These are phyloP conservation scores for Saxidomus purpurata DNA, from an alignment of 1,140 invertebrate genomes.

Conservation along the genomic window DNA sequence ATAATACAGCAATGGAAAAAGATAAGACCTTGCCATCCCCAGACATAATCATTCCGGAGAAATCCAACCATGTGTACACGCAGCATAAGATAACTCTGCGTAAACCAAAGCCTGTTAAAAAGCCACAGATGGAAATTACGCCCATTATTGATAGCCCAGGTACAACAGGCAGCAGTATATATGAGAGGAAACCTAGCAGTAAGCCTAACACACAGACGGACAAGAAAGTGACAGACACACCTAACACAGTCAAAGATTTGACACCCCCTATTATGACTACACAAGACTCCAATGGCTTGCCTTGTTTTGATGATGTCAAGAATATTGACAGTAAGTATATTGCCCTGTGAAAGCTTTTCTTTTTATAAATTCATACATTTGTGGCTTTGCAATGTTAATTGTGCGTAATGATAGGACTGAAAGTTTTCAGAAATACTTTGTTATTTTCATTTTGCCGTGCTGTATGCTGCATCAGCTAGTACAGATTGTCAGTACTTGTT, in stretches of 20 bases:
- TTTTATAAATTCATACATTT: too few species aligned
- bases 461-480: too few species aligned
- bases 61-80: constrained; percentile 68
- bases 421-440: too few species aligned
- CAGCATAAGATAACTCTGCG: constrained; percentile 58
- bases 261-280: constrained; percentile 30
- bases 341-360: too few species aligned
- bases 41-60: constrained; percentile 70
- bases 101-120: constrained; percentile 73
- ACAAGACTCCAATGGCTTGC: constrained; percentile 40
- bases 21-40: constrained; percentile 60
- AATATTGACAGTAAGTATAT: constrained; percentile 44
- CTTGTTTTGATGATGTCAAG: constrained; percentile 50
- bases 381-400: too few species aligned
- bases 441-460: too few species aligned
- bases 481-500: too few species aligned
- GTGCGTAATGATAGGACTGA: too few species aligned
- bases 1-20: constrained; percentile 48
- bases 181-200: constrained; percentile 54
- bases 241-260: constrained; percentile 39
- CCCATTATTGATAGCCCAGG: not conserved
- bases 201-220: constrained; percentile 41
- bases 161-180: constrained; percentile 6
- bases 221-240: constrained; percentile 38
- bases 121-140: constrained; percentile 23